Evolutionary conservation across 2,888 invertebrate species (phyloP).

Genomic region (Calliphora vomitoria): DNA sequence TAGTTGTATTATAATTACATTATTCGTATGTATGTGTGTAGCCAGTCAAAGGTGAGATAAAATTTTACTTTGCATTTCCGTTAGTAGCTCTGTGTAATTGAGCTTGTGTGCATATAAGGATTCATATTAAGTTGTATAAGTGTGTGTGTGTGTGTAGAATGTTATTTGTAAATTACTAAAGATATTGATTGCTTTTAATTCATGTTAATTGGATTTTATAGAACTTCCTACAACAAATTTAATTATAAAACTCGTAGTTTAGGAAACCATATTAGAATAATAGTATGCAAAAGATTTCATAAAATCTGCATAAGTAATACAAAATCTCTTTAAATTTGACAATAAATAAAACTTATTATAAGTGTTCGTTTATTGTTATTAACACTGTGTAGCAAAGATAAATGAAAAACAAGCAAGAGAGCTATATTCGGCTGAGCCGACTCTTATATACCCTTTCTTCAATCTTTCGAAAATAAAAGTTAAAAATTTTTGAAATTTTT

Average conservation of each 20-base stretch:
- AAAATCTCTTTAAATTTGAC: not conserved
- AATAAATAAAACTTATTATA: not conserved
- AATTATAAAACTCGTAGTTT: conserved; percentile 16
- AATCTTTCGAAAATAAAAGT: no score
- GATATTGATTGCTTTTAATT: conserved; percentile 47
- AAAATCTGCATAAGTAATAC: not conserved
- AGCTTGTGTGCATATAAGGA: not conserved
- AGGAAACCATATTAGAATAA: not conserved
- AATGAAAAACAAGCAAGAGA: no score
- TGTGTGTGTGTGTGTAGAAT: not conserved
- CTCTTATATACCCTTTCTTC: no score
- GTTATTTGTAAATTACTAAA: conserved; percentile 7
- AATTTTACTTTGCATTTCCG: conserved; percentile 16
- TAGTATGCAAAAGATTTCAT: not conserved
- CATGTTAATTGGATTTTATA: conserved; percentile 39
- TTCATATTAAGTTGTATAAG: not conserved
- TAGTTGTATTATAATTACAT: conserved; percentile 27
- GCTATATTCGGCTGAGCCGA: no score
- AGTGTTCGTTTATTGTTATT: not conserved
- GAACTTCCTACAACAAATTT: conserved; percentile 24
- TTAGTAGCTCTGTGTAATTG: not conserved
- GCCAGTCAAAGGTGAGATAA: conserved; percentile 35
- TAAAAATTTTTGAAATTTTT: no score
- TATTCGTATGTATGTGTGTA: not conserved
- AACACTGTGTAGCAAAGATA: not conserved